A percentile compares a stretch with the other conserved stretches of the same genome.
These are phyloP conservation scores for Agapostemon virescens DNA, from an alignment of 2,888 invertebrate genomes.

Conservation along the genomic window DNA sequence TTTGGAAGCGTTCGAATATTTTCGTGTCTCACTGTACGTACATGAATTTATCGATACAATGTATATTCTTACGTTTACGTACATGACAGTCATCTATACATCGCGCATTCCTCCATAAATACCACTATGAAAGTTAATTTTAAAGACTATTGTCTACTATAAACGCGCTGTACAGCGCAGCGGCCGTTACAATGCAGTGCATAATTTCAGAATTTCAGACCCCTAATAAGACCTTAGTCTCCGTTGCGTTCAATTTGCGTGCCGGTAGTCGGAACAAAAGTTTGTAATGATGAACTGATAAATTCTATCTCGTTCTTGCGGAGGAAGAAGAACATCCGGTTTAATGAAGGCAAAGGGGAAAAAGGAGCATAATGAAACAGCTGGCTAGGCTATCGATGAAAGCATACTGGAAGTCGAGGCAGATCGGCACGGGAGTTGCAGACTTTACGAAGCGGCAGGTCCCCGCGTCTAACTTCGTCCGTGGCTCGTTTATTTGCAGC, in stretches of 20 bases:
- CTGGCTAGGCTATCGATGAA: slow-evolving; percentile 19
- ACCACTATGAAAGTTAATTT: too few relatives aligned
- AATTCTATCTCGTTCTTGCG: slow-evolving; percentile 1
- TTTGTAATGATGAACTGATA: background rate
- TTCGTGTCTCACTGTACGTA: too few relatives aligned
- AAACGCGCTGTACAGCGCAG: too few relatives aligned
- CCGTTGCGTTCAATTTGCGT: background rate
- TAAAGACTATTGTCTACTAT: too few relatives aligned
- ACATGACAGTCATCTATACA: too few relatives aligned
- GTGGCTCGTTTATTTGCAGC: slow-evolving; percentile 21
- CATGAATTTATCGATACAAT: too few relatives aligned
- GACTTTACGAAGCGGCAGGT: slow-evolving; percentile 17
- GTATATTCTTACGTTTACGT: too few relatives aligned
- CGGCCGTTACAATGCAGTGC: background rate
- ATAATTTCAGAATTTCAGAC: background rate
- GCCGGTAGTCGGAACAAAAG: background rate
- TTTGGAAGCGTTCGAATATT: too few relatives aligned
- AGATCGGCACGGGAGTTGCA: background rate
- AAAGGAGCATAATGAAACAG: slow-evolving; percentile 14
- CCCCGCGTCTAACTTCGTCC: slow-evolving; percentile 28
- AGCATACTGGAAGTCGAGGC: slow-evolving; percentile 23
- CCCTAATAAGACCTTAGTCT: background rate
- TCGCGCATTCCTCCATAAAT: too few relatives aligned
- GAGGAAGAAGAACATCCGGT: slow-evolving; percentile 1
- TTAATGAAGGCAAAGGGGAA: slow-evolving; percentile 25